Percentiles rank a stretch among this genome's conserved stretches.
Evolutionary conservation across 2,797 vertebrate species (phyloP).

Genomic region (Tadarida brasiliensis): DNA sequence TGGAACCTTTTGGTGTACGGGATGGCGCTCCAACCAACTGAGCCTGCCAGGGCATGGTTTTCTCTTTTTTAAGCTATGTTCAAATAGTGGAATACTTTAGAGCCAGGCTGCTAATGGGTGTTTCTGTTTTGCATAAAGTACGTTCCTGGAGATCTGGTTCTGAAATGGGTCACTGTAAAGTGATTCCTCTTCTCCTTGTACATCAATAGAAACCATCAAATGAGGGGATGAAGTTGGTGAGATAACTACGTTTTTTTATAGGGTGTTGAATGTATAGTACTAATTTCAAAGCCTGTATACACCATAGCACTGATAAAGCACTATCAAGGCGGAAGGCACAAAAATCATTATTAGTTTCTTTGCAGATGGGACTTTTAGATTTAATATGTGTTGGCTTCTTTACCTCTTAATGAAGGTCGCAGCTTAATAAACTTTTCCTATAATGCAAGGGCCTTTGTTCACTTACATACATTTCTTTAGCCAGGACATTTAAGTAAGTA

Average conservation of each 20-base stretch:
- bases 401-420: neutral
- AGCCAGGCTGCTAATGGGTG: neutral
- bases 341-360: neutral
- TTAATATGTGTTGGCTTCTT: neutral
- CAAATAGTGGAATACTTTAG: neutral
- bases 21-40: neutral
- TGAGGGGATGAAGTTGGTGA: slow-evolving; percentile 67
- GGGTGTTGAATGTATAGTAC: slow-evolving; percentile 29
- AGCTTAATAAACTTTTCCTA: neutral
- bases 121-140: slow-evolving; percentile 59
- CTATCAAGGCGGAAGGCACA: neutral
- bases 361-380: neutral
- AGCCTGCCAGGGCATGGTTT: neutral
- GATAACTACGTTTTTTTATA: slow-evolving; percentile 70
- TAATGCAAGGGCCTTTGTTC: neutral
- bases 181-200: slow-evolving; percentile 67
- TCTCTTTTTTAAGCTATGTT: neutral
- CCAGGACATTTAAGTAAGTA: neutral
- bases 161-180: slow-evolving; percentile 80
- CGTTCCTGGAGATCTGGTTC: slow-evolving; percentile 77
- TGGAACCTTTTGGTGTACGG: neutral
- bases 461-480: neutral
- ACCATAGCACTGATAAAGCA: neutral
- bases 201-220: slow-evolving; percentile 67
- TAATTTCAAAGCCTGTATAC: slow-evolving; percentile 26